These are phyloP conservation scores for Heliconius aoede DNA, from an alignment of 2,888 invertebrate genomes.

Conservation along the genomic window DNA sequence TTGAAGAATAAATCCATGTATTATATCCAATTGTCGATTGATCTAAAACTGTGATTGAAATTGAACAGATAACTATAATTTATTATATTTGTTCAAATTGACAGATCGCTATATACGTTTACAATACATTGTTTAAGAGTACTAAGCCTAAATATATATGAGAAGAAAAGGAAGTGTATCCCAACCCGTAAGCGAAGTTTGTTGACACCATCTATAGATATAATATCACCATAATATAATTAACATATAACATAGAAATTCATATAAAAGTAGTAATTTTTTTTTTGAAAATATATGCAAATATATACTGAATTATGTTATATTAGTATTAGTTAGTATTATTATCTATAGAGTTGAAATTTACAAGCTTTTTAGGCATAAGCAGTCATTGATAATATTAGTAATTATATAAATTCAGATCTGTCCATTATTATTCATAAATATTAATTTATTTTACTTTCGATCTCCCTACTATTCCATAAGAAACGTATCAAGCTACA, in stretches of 20 bases:
- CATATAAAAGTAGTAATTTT: background rate
- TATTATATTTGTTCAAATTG: background rate
- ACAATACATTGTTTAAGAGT: constrained; percentile 10
- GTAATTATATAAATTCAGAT: too few relatives aligned
- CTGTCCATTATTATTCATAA: too few relatives aligned
- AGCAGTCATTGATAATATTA: too few relatives aligned
- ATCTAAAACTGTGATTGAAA: background rate
- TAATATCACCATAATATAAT: background rate
- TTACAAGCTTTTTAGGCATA: too few relatives aligned
- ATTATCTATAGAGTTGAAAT: too few relatives aligned
- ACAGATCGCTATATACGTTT: background rate
- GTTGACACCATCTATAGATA: constrained; percentile 28
- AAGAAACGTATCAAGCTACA: too few relatives aligned
- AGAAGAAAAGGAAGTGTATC: background rate
- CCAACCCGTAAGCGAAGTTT: constrained; percentile 26
- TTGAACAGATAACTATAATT: background rate
- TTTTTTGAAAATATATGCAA: background rate
- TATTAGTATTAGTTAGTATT: too few relatives aligned
- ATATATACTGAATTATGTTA: background rate
- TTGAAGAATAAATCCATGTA: background rate
- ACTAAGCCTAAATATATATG: constrained; percentile 21
- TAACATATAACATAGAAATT: background rate
- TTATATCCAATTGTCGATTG: too few relatives aligned
- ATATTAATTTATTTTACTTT: too few relatives aligned
- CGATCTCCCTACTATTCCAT: too few relatives aligned